These are phyloP conservation scores for Sinocyclocheilus rhinocerous DNA, from an alignment of 2,113 vertebrate species.

Conservation along the genomic window DNA sequence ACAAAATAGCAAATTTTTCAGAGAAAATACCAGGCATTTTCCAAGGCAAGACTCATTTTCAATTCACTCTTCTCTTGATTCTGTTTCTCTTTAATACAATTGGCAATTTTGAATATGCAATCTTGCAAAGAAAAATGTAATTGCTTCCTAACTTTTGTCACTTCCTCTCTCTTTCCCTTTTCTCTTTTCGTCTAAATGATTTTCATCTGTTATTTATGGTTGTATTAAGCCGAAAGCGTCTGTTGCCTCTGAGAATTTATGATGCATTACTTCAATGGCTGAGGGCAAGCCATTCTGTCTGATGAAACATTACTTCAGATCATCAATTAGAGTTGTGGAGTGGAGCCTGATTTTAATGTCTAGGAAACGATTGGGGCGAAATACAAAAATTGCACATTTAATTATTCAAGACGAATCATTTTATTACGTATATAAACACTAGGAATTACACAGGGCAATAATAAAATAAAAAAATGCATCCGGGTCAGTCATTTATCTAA, in stretches of 20 bases:
- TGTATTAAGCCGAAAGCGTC: conserved; percentile 55
- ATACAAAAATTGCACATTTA: background rate
- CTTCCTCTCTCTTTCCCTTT: background rate
- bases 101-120: conserved; percentile 51
- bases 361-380: background rate
- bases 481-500: background rate
- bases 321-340: conserved; percentile 56
- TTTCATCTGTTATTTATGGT: conserved; percentile 62
- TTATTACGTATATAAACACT: background rate
- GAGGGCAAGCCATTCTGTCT: conserved; percentile 42
- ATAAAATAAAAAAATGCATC: background rate
- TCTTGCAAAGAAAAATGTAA: conserved; percentile 59
- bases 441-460: background rate
- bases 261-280: conserved; percentile 55
- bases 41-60: conserved; percentile 55
- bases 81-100: conserved; percentile 45
- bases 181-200: conserved; percentile 51
- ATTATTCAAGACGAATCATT: background rate
- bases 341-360: conserved; percentile 5
- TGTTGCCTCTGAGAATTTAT: conserved; percentile 55
- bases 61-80: conserved; percentile 40
- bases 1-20: conserved; percentile 47
- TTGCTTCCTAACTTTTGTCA: conserved; percentile 12
- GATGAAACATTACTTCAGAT: conserved; percentile 50
- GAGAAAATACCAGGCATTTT: conserved; percentile 48